Evolutionary conservation across 2,888 invertebrate species (phyloP), one percentile per base, ranked within the genome.

Genomic region (Labia minor): DNA sequence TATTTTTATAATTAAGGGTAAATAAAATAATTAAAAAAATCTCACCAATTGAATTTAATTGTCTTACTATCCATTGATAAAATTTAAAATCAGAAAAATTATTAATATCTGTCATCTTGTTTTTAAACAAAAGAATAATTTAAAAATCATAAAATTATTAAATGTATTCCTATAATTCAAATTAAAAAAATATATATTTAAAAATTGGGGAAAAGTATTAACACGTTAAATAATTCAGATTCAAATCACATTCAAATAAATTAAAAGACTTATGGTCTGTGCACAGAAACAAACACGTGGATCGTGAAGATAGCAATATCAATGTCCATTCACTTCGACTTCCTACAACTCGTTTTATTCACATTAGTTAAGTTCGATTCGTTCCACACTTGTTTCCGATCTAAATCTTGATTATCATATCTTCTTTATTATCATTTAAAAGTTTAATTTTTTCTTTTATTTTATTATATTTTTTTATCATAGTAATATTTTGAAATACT

Each of bases 51-150:
- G 82, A 81, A 69, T 80, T 78, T 65, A 88, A 81, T 75, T 90
- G 90, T 72, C 86, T 84, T 21, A 86, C 81, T 14, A 92, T 80
- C 91, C 91, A 92, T 1, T 85, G 80, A 73, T 87, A 86, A 14
- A 91, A 76, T 37, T 86, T 85, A 37, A 88, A 79, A 67, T 82
- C 81, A 1, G 77, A 73, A 75, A 90, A 90, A 65, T 82, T 67
- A 8, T 19, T 67, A 21, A 67, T 78, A n/a, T n/a, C n/a, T n/a
- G n/a, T n/a, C n/a, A n/a, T n/a, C n/a, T n/a, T n/a, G n/a, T n/a
- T n/a, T n/a, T n/a, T n/a, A n/a, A n/a, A n/a, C n/a, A n/a, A n/a
- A n/a, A n/a, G n/a, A n/a, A n/a, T n/a, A n/a, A n/a, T n/a, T n/a
- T n/a, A n/a, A n/a, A n/a, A n/a, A n/a, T n/a, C n/a, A n/a, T n/a